phyloP scores from a whole-genome alignment of 37 sponge, comb jelly and placozoan species.

The Bolinopsis microptera region DNA sequence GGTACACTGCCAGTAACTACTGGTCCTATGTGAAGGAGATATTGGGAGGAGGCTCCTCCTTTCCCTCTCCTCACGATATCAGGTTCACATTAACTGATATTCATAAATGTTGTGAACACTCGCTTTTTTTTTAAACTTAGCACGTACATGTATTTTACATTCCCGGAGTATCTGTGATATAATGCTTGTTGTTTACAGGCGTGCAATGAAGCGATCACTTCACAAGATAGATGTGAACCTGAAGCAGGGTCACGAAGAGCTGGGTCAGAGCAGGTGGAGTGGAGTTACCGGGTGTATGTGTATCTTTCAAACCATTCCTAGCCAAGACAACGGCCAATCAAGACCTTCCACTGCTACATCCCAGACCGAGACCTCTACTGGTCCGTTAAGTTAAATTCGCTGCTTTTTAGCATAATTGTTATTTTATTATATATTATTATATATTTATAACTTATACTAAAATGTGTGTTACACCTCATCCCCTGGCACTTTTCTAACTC shows the following conservation, averaged over 20 bases:
- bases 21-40: conserved; percentile 19
- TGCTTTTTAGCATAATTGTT: too few species aligned
- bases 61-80: conserved; percentile 53
- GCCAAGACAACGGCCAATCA: not conserved
- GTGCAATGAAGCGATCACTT: conserved; percentile 42
- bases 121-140: too few species aligned
- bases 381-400: too few species aligned
- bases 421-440: too few species aligned
- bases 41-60: not conserved
- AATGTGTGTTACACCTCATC: too few species aligned
- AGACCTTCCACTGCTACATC: not conserved
- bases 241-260: conserved; percentile 48
- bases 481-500: too few species aligned
- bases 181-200: too few species aligned
- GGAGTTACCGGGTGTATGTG: conserved; percentile 33
- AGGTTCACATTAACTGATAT: too few species aligned
- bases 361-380: not conserved
- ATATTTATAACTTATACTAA: too few species aligned
- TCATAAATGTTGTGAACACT: too few species aligned
- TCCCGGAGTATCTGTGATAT: too few species aligned
- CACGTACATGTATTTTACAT: too few species aligned
- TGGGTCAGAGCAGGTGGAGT: conserved; percentile 64
- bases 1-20: not conserved
- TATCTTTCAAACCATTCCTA: conserved; percentile 8
- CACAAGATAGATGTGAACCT: conserved; percentile 31